Evolutionary conservation across 1,140 invertebrate genomes (phyloP).

Genomic region (Ceratitis capitata): DNA sequence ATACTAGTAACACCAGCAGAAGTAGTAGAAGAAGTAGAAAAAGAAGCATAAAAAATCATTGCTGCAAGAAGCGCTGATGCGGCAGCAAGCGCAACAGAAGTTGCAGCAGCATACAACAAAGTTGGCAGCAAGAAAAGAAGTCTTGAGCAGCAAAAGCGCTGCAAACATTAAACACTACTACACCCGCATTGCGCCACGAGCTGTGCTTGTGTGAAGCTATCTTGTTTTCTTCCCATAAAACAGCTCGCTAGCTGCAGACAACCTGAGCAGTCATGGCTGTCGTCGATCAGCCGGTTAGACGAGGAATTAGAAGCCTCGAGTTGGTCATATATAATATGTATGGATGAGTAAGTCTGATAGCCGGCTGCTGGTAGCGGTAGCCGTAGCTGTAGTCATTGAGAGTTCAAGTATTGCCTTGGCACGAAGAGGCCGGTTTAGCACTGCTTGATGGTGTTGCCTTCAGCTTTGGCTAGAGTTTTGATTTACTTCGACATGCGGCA

Average conservation of each 20-base stretch:
- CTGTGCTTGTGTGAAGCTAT: not conserved
- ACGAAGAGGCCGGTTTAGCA: not conserved
- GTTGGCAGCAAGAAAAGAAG: slow-evolving; percentile 1
- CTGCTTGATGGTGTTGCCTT: not conserved
- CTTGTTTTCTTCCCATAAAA: not conserved
- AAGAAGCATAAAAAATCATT: not conserved
- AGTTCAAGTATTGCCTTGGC: not conserved
- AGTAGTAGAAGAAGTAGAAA: not conserved
- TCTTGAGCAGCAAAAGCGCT: not conserved
- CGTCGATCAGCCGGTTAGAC: not conserved
- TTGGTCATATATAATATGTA: too few species aligned
- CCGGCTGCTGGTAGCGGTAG: not conserved
- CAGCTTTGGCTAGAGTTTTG: not conserved
- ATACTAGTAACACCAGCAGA: too few species aligned
- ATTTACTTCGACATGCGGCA: not conserved
- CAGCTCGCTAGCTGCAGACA: not conserved
- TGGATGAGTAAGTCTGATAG: too few species aligned
- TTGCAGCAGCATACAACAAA: not conserved
- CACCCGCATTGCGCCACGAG: not conserved
- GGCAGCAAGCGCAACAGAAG: slow-evolving; percentile 48
- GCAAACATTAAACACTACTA: not conserved
- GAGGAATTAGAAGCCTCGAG: not conserved
- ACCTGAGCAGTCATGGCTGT: not conserved
- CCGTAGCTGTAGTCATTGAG: not conserved
- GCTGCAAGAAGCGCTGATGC: too few species aligned